Percentiles rank a stretch among this genome's conserved stretches.
These are phyloP conservation scores for Drosophila ustulata DNA, from an alignment of 2,888 invertebrate species.

Conservation along the genomic window DNA sequence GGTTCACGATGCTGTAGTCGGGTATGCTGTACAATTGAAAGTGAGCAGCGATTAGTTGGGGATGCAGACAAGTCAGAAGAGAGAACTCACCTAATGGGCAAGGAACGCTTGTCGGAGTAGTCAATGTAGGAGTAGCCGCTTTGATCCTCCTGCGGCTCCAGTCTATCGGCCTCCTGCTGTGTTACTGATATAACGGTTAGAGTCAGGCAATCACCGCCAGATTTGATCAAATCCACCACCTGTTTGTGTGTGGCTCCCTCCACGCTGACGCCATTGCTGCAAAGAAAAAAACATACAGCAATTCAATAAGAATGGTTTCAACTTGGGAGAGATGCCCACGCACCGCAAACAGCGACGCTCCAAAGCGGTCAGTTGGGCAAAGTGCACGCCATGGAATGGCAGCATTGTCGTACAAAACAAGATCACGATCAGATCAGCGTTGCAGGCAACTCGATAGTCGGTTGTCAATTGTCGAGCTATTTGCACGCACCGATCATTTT, in stretches of 20 bases:
- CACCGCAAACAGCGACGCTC: constrained; percentile 78
- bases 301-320: too few relatives aligned
- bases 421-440: not conserved
- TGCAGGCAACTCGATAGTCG: constrained; percentile 15
- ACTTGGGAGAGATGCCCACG: not conserved
- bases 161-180: constrained; percentile 93
- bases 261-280: constrained; percentile 96
- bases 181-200: constrained; percentile 98
- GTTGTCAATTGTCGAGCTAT: constrained; percentile 22
- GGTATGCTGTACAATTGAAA: constrained; percentile 89
- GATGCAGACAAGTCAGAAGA: not conserved
- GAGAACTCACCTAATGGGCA: constrained; percentile 88
- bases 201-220: constrained; percentile 98
- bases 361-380: constrained; percentile 65
- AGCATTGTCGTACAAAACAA: constrained; percentile 63
- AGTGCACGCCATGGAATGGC: constrained; percentile 82
- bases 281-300: constrained; percentile 6
- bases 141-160: constrained; percentile 93
- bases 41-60: too few relatives aligned
- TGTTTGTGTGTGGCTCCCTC: constrained; percentile 99
- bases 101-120: constrained; percentile 96
- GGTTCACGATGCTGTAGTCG: constrained; percentile 95
- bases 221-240: constrained; percentile 99
- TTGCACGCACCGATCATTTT: constrained; percentile 35
- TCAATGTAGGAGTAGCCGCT: constrained; percentile 92